Evolutionary conservation across 2,888 invertebrate species (phyloP), one percentile per base, ranked within the genome.

Genomic region (Nymphalis urticae): DNA sequence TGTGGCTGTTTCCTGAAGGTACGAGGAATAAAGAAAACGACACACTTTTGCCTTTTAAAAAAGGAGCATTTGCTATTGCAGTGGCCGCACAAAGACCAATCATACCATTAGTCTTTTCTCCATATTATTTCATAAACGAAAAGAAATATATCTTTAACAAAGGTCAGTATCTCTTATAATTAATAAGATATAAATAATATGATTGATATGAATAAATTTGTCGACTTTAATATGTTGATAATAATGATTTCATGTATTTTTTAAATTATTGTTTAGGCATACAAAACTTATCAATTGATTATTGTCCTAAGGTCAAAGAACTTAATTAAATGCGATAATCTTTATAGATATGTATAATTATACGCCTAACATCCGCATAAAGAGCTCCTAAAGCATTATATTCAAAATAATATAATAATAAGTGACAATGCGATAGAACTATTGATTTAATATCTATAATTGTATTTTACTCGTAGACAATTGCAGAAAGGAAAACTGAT

Each of bases 1-100:
- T 96, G 65, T 95, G 94, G 93, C 85, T 96, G 65, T 96, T 95
- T 81, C 95, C 96, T 24, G 96, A 96, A 86, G 96, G 96, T 53
- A 96, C 96, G 0, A 86, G 96, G 59, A 93, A 93, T 76, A 88
- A 86, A 72, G 84, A 87, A 67, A 82, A 79, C 27, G 82, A 80
- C 68, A 92, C 90, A 59, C 80, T 96, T 75, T 85, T 95, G 64
- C 94, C 95, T 0, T 96, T 96, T 83, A 96, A 96, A 82, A 95
- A 95, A 79, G 96, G 96, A 2, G 96, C 95, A 0, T 96, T 96
- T 85, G 93, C 94, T 75, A 91, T 95, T 72, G 96, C 96, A 0
- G 91, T 95, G n/a, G 89, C 93, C 36, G 94, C 94, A 1, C 95
- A 95, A 85, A 92, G 94, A 32, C 95, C 95, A 0, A 92, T 96